Conservation (phyloP, 2,113 vertebrate genomes). For the Rhineura floridana region DNA sequence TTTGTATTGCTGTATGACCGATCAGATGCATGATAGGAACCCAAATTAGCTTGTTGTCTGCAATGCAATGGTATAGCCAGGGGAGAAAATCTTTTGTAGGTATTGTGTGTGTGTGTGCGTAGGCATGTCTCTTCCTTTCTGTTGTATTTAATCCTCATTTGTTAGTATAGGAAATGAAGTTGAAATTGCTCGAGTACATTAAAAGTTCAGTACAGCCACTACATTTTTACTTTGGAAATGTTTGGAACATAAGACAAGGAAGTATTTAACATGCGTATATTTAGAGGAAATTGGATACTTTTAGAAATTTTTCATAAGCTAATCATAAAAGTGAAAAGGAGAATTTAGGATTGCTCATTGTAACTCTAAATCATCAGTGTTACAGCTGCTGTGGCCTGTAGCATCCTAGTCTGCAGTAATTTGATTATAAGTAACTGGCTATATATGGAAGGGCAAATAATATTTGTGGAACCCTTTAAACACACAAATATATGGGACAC, state of each 20-base stretch:
- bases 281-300: constrained; percentile 48
- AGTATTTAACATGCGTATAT: constrained; percentile 37
- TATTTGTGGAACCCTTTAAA: constrained; percentile 17
- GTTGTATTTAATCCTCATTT: constrained; percentile 52
- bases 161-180: constrained; percentile 40
- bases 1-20: constrained; percentile 99
- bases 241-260: constrained; percentile 30
- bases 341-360: constrained; percentile 39
- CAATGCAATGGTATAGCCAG: constrained; percentile 88
- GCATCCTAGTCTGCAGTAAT: constrained; percentile 47
- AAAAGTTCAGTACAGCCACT: constrained; percentile 7
- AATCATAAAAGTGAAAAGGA: constrained; percentile 48
- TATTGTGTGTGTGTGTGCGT: constrained; percentile 44
- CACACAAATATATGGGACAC: background rate
- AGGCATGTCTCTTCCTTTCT: constrained; percentile 37
- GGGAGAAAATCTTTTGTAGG: constrained; percentile 82
- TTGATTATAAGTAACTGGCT: background rate
- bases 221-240: constrained; percentile 10
- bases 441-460: background rate
- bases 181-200: constrained; percentile 38
- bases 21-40: constrained; percentile 99
- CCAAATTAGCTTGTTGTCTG: constrained; percentile 99
- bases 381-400: constrained; percentile 50
- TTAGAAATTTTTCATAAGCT: constrained; percentile 40
- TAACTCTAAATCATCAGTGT: constrained; percentile 50